Conservation (phyloP, 2,888 invertebrate genomes). For the Leptogaster cylindrica region DNA sequence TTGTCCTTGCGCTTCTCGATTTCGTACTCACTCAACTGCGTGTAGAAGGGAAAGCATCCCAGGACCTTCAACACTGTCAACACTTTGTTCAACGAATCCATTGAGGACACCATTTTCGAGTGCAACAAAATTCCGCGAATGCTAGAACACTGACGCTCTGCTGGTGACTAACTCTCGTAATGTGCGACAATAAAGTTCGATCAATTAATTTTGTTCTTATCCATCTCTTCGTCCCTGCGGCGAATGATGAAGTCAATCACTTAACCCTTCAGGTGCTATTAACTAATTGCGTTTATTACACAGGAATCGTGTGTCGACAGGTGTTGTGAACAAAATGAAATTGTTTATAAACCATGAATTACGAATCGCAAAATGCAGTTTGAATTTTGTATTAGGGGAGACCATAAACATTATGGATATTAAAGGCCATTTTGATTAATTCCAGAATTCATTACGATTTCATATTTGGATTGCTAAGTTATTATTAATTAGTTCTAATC, state of each 20-base stretch:
- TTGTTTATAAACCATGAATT: too few relatives aligned
- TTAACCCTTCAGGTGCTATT: slow-evolving; percentile 16
- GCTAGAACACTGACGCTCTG: not conserved
- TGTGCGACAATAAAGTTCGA: not conserved
- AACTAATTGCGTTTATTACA: slow-evolving; percentile 19
- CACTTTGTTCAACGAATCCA: slow-evolving; percentile 1
- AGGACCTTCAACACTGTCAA: not conserved
- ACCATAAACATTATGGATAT: too few relatives aligned
- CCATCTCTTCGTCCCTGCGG: not conserved
- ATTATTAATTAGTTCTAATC: too few relatives aligned
- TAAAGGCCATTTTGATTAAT: too few relatives aligned
- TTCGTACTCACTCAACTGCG: not conserved
- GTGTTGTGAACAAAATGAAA: too few relatives aligned
- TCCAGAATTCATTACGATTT: too few relatives aligned
- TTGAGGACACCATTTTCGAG: not conserved
- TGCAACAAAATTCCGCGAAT: not conserved
- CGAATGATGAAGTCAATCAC: slow-evolving; percentile 2
- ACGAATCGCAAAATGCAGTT: too few relatives aligned
- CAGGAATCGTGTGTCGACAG: not conserved
- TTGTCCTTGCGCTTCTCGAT: not conserved
- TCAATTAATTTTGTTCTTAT: slow-evolving; percentile 23
- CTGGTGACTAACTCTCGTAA: not conserved
- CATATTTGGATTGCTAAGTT: too few relatives aligned
- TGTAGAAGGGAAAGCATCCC: slow-evolving; percentile 20
- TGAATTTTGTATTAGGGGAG: too few relatives aligned